phyloP scores from a whole-genome alignment of 2,113 vertebrate species.

The Brachyhypopomus gauderio region DNA sequence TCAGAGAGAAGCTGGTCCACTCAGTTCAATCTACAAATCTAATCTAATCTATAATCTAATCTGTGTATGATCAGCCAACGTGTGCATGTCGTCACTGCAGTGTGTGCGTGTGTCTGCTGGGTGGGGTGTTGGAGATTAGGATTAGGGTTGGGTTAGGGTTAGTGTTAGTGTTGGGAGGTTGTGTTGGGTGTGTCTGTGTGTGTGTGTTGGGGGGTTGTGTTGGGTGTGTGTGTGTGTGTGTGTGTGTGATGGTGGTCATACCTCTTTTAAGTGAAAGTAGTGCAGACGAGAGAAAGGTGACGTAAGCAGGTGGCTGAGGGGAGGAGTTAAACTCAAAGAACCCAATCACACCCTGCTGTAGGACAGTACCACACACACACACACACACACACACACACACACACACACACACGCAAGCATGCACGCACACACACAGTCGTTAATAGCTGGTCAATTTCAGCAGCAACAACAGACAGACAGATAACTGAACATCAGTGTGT shows the following conservation, averaged over 20 bases:
- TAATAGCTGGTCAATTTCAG: background rate
- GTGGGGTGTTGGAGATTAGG: no score
- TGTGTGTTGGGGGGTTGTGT: background rate
- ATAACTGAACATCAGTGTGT: no score
- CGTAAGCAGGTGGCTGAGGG: slow-evolving; percentile 91
- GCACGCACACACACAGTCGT: background rate
- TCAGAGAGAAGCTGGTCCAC: background rate
- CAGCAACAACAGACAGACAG: no score
- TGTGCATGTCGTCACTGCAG: no score
- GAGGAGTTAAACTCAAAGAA: slow-evolving; percentile 94
- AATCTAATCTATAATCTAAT: no score
- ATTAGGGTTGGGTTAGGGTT: no score
- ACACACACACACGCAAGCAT: slow-evolving; percentile 26
- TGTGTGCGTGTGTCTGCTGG: no score
- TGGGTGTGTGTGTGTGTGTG: background rate
- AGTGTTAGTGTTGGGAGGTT: no score
- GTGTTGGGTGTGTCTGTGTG: background rate
- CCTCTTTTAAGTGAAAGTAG: slow-evolving; percentile 90
- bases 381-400: background rate
- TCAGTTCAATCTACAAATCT: background rate
- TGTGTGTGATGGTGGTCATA: slow-evolving; percentile 61
- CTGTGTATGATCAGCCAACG: background rate
- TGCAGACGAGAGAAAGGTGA: slow-evolving; percentile 87
- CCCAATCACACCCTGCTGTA: slow-evolving; percentile 90
- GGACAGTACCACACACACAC: slow-evolving; percentile 59